phyloP scores from a whole-genome alignment of 2,797 vertebrate species.

The Serranus cabrilla region DNA sequence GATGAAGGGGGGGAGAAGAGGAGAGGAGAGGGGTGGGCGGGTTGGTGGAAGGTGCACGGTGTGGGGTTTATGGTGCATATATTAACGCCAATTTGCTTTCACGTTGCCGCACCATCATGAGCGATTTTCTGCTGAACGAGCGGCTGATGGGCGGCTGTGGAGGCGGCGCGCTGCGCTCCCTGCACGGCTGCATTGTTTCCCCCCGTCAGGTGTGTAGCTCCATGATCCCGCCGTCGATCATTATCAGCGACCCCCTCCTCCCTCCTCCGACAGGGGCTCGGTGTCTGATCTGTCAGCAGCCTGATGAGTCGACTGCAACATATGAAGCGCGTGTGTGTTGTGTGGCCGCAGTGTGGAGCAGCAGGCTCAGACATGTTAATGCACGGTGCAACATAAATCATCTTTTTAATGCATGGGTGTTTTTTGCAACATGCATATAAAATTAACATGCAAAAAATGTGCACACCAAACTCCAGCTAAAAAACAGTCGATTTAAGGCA shows the following conservation, averaged over 20 bases:
- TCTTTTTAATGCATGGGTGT: neutral
- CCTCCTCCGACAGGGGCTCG: neutral
- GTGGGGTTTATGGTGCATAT: constrained; percentile 56
- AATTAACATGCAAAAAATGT: neutral
- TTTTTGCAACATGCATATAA: neutral
- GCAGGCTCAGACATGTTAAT: constrained; percentile 25
- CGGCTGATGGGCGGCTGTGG: constrained; percentile 21
- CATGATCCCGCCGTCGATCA: constrained; percentile 29
- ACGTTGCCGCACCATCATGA: constrained; percentile 43
- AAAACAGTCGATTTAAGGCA: neutral
- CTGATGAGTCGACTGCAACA: constrained; percentile 24
- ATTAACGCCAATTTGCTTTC: constrained; percentile 61
- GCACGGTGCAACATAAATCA: neutral
- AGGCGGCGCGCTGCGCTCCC: constrained; percentile 8
- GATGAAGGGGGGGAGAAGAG: constrained; percentile 17
- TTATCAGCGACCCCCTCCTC: neutral
- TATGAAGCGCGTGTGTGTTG: neutral
- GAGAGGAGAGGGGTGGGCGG: constrained; percentile 27
- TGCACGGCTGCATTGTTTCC: constrained; percentile 61
- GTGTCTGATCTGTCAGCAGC: constrained; percentile 20
- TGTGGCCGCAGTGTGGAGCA: neutral
- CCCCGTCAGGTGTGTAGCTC: constrained; percentile 58
- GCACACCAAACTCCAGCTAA: neutral
- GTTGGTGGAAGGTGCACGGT: constrained; percentile 20
- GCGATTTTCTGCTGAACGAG: constrained; percentile 45